These are phyloP conservation scores for Varanus salvator DNA, from an alignment of 2,113 vertebrate species.

Conservation along the genomic window DNA sequence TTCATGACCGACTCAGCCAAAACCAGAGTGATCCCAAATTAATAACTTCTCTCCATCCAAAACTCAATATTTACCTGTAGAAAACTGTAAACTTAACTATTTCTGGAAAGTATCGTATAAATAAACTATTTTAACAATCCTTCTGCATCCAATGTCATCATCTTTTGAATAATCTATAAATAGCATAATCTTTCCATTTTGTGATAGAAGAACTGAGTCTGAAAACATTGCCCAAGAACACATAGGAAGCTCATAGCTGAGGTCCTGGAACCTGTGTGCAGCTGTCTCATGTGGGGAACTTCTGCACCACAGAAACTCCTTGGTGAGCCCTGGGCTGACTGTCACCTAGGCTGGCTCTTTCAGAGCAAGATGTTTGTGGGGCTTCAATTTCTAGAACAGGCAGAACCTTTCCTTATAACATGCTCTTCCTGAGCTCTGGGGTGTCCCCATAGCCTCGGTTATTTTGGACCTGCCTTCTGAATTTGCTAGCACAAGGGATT, in stretches of 20 bases:
- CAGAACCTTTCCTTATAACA: background rate
- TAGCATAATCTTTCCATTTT: background rate
- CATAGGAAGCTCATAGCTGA: background rate
- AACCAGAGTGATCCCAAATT: conserved; percentile 1
- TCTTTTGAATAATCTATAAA: no score
- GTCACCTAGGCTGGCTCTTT: no score
- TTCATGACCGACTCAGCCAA: background rate
- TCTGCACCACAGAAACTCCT: background rate
- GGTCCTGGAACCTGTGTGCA: background rate
- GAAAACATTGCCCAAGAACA: background rate
- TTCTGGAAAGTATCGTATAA: background rate
- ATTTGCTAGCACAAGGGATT: background rate
- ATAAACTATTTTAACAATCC: background rate
- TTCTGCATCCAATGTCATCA: background rate
- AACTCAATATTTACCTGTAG: background rate
- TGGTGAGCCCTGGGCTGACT: background rate
- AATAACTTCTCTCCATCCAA: background rate
- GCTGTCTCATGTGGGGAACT: background rate
- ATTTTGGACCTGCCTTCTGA: background rate
- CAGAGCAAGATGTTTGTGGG: no score
- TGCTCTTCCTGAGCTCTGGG: background rate
- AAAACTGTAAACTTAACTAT: background rate
- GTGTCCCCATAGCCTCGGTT: background rate
- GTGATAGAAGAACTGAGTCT: background rate
- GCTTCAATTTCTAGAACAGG: no score